Evolutionary conservation across 2,113 vertebrate species (phyloP).

Genomic region (Myrmecobius fasciatus): DNA sequence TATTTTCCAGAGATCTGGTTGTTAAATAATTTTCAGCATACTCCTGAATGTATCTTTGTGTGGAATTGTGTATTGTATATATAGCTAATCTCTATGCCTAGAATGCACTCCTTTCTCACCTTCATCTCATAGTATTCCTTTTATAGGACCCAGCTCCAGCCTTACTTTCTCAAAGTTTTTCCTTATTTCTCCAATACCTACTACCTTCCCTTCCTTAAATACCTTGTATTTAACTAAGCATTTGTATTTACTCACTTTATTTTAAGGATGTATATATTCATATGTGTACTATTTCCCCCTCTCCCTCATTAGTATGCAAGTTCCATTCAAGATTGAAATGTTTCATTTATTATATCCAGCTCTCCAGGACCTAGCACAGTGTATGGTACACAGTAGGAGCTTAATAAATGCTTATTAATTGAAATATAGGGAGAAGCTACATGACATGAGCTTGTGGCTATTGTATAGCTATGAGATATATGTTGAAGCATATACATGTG

Average conservation of each 20-base stretch:
- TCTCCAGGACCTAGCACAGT: not conserved
- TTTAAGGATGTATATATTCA: not conserved
- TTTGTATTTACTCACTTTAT: not conserved
- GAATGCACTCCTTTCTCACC: not conserved
- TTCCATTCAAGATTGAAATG: not conserved
- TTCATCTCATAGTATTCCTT: not conserved
- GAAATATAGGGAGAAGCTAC: not conserved
- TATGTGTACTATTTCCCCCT: not conserved
- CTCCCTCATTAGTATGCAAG: not conserved
- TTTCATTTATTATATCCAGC: not conserved
- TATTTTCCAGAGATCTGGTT: not conserved
- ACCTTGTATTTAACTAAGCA: not conserved
- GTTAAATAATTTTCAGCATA: not conserved
- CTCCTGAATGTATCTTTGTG: not conserved
- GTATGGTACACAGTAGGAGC: not conserved
- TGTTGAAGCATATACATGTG: not conserved
- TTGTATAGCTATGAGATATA: not conserved
- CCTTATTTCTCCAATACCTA: not conserved
- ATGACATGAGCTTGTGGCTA: not conserved
- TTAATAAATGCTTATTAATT: not conserved
- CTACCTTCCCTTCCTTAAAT: not conserved
- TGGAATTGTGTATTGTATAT: not conserved
- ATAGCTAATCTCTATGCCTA: not conserved
- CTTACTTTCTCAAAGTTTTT: not conserved
- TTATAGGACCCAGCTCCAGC: not conserved